Evolutionary conservation across 1,140 invertebrate genomes (phyloP), one percentile per base, ranked within the genome.

Genomic region (Zaprionus ornatus): DNA sequence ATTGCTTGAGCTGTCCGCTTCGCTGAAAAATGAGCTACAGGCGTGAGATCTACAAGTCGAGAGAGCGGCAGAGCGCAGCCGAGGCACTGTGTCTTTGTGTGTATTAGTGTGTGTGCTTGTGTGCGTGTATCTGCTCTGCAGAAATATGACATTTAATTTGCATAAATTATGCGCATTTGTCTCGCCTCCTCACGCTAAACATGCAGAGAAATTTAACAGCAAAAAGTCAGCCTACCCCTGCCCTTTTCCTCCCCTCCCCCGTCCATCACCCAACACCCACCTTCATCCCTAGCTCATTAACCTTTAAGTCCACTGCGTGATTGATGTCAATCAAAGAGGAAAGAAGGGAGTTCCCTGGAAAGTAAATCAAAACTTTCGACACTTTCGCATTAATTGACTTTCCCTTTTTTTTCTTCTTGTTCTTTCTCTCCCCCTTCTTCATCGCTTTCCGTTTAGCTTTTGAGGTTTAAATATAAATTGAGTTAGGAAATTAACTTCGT

Each of bases 11-110:
- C 70, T 79, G 74, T 77, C 77, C 75, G 65, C 68, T 74, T 60
- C 63, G 63, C 69, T 79, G 77, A 79, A 77, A 79, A 79, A 79
- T 77, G 77, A 71, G 74, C 48, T 65, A 68, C 73, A 76, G 69
- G 45, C 66, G 72, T 61, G 61, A 63, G 37, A 37, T 23, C 48
- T 23, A 35, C 57, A 66, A 42, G 64, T 19, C 1, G 55, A 25
- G 27, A 63, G 59, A 15, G 25, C 25, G 29, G 27, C 7, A 25
- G 21, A 25, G 3, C 5, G 1, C 9, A 32, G 2, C 2, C 9
- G 3, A 32, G 9, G 29, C 29, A 10, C 2, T 10, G 7, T 9
- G 27, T 29, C 1, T 15, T 21, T 17, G 17, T 27, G 45, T 12
- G 25, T 45, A 4, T 29, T 35, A 21, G 56, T 48, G 10, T 23